These are phyloP conservation scores for Crepidodera aurea DNA, from an alignment of 2,888 invertebrate genomes.

Conservation along the genomic window DNA sequence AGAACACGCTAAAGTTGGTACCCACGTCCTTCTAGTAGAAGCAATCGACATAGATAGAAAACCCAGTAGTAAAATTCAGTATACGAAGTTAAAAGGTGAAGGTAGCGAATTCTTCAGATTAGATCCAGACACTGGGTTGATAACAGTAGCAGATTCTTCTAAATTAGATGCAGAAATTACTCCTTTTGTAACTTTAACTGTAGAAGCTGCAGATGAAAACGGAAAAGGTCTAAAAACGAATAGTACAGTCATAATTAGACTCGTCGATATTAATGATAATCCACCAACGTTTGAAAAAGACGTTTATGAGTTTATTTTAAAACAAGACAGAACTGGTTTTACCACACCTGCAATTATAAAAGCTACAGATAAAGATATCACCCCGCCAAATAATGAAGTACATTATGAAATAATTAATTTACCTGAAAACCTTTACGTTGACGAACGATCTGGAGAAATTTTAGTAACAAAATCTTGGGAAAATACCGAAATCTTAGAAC, in stretches of 20 bases:
- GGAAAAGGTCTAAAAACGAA: constrained; percentile 80
- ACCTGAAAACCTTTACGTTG: constrained; percentile 73
- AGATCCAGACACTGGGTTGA: constrained; percentile 79
- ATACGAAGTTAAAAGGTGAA: constrained; percentile 56
- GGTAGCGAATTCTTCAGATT: constrained; percentile 81
- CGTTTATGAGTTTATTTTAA: constrained; percentile 82
- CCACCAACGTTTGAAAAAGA: constrained; percentile 81
- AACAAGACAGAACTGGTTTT: constrained; percentile 76
- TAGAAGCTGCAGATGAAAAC: constrained; percentile 89
- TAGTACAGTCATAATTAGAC: constrained; percentile 76
- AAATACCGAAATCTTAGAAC: constrained; percentile 64
- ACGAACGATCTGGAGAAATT: constrained; percentile 80
- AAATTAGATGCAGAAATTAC: constrained; percentile 85
- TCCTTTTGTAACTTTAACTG: constrained; percentile 78
- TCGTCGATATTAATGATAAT: constrained; percentile 66
- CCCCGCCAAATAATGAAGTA: constrained; percentile 84
- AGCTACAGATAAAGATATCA: constrained; percentile 85
- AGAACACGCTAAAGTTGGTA: constrained; percentile 77
- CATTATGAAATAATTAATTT: constrained; percentile 83
- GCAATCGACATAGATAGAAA: constrained; percentile 86
- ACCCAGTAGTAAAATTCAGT: constrained; percentile 69
- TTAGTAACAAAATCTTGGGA: constrained; percentile 66
- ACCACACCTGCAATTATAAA: constrained; percentile 75
- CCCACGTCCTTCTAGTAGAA: constrained; percentile 66
- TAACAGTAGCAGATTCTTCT: constrained; percentile 79